Conservation (phyloP, 2,797 vertebrate species). For the Epinephelus coioides region DNA sequence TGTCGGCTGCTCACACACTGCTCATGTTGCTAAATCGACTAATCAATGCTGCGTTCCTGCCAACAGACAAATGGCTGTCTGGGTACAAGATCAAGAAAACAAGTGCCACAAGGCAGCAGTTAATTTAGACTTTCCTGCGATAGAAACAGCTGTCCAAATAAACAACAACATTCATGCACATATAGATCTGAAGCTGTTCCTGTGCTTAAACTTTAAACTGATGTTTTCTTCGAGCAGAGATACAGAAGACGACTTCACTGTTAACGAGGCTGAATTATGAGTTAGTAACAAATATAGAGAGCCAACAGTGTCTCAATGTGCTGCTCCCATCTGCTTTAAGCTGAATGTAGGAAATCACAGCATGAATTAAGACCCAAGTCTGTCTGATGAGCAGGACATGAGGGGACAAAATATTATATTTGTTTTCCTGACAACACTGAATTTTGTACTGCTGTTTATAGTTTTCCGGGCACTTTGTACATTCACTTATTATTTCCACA, state of each 20-base stretch:
- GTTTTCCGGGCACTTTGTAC: too few relatives aligned
- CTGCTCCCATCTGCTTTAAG: slow-evolving; percentile 13
- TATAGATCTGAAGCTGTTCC: neutral
- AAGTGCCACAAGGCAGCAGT: slow-evolving; percentile 23
- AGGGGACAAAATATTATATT: neutral
- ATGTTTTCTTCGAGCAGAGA: neutral
- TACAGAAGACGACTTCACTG: neutral
- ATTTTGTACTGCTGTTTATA: too few relatives aligned
- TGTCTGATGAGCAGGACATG: neutral
- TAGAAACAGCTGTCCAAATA: slow-evolving; percentile 21
- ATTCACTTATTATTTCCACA: too few relatives aligned
- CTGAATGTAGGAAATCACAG: neutral
- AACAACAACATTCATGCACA: slow-evolving; percentile 3
- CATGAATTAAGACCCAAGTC: neutral
- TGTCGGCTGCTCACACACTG: slow-evolving; percentile 37
- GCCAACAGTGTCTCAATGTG: neutral
- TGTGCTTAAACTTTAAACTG: slow-evolving; percentile 6
- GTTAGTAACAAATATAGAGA: neutral
- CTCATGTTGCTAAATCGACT: slow-evolving; percentile 60
- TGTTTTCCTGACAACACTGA: too few relatives aligned
- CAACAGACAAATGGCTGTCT: slow-evolving; percentile 25
- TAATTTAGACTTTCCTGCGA: slow-evolving; percentile 20
- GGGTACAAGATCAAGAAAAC: slow-evolving; percentile 7
- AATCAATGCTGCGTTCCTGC: slow-evolving; percentile 52
- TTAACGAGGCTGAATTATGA: neutral